Conservation (phyloP, 2,797 vertebrate genomes). For the Heteromormyrus szaboi region DNA sequence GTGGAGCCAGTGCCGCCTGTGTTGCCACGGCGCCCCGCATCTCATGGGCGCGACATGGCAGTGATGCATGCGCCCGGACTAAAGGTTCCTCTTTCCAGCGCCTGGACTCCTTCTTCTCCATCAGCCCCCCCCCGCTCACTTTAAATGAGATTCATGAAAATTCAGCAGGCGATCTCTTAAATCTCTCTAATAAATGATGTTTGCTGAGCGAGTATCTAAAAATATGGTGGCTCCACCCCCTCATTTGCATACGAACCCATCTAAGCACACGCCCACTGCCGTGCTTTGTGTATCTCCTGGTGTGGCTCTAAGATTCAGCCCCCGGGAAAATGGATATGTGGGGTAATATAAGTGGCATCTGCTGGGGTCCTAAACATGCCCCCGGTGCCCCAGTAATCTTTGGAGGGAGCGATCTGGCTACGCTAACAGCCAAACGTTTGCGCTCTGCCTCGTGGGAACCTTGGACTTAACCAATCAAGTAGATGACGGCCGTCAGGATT, state of each 20-base stretch:
- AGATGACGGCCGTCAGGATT: background rate
- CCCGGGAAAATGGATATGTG: background rate
- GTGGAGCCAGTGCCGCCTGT: background rate
- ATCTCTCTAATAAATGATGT: slow-evolving; percentile 2
- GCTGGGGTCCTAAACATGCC: background rate
- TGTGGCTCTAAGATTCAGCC: background rate
- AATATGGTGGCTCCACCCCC: background rate
- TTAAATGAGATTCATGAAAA: background rate
- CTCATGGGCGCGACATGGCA: background rate
- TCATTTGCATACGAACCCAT: background rate
- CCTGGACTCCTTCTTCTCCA: background rate
- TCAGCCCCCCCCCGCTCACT: background rate
- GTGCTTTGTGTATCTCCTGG: background rate
- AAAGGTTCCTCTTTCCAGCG: background rate
- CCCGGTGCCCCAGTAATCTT: background rate
- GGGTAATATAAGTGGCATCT: background rate
- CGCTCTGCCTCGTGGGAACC: background rate
- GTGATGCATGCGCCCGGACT: background rate
- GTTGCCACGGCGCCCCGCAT: background rate
- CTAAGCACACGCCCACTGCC: background rate
- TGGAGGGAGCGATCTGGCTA: background rate
- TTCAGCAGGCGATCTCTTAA: background rate
- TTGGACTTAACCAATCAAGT: background rate
- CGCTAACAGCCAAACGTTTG: background rate
- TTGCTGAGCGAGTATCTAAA: background rate